Percentiles rank a stretch among this genome's conserved stretches.
Evolutionary conservation across 2,888 invertebrate genomes (phyloP).

Genomic region (Watsonalla binaria): DNA sequence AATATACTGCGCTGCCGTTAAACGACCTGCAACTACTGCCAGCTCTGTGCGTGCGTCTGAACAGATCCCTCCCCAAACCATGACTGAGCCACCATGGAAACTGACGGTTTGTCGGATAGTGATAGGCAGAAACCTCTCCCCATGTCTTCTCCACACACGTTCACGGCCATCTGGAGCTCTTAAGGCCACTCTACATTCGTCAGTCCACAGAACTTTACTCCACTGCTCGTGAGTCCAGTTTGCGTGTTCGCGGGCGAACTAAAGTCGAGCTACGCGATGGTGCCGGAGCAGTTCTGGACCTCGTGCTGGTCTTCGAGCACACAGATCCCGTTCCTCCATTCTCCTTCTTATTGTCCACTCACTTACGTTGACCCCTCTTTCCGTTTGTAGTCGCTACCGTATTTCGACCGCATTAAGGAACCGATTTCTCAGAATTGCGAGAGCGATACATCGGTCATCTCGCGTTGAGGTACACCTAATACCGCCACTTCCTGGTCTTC

Average conservation of each 20-base stretch:
- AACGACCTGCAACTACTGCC: no score
- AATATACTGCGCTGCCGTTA: no score
- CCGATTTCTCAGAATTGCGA: slow-evolving; percentile 7
- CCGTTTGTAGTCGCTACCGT: slow-evolving; percentile 11
- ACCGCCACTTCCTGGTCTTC: neutral
- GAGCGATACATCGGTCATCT: slow-evolving; percentile 3
- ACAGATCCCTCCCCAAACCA: no score
- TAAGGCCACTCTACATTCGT: no score
- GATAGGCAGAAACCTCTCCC: no score
- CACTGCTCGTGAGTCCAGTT: slow-evolving; percentile 10
- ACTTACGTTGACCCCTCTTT: slow-evolving; percentile 3
- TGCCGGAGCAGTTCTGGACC: slow-evolving; percentile 9
- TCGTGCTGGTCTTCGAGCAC: slow-evolving; percentile 6
- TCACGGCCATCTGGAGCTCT: no score
- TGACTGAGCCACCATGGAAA: no score
- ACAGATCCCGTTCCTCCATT: neutral
- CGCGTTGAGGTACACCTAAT: slow-evolving; percentile 1
- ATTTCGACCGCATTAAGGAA: slow-evolving; percentile 14
- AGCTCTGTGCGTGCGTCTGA: no score
- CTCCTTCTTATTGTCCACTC: slow-evolving; percentile 1
- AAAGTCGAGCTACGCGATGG: slow-evolving; percentile 8
- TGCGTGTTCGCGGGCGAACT: slow-evolving; percentile 14
- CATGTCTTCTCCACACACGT: no score
- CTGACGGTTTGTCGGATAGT: no score
- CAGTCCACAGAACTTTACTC: slow-evolving; percentile 9